Base-by-base conservation (phyloP, 2,888 invertebrate genomes). In the Xylophagus ater region DNA sequence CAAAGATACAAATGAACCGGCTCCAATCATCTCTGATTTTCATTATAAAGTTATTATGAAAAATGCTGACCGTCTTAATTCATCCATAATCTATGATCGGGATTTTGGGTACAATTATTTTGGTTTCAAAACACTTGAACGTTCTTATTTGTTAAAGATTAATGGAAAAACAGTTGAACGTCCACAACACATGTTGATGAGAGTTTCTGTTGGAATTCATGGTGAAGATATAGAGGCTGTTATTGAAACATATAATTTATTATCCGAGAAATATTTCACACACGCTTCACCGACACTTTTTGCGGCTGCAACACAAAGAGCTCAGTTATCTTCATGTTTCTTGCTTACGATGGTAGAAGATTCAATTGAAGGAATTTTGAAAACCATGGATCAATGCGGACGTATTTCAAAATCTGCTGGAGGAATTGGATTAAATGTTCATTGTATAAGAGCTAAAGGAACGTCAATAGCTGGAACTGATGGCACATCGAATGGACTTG, bases 161-260 rank as follows among this genome's bases (percentile, higher is more conserved):
- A 71, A 86, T 57, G 81, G 80, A 2, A 85, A 85, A 73, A 81
- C 89, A 32, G 89, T 76, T 3, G 96, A 96, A 64, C 72, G 94
- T 25, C 94, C 96, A 1, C 94, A 96, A 57, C 92, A 94, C 54
- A 87, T 96, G 92, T 67, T 94, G 39, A 96, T 96, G 94, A 68
- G 96, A 52, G 92, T 93, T 1, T 68, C 93, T 7, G 81, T 96
- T 41, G 93, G 92, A 12, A 89, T 96, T 51, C 94, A 96, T 58
- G 82, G 81, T 4, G 79, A 85, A 48, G 84, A 94, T 56, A 81
- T 94, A 44, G 85, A 87, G 43, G 37, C 77, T 18, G 92, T 81
- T 14, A 86, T 94, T 50, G 83, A 88, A 66, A 92, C 94, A 0
- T 96, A 96, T 65, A 87, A 94, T 58, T 71, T 84, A 44, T 65